Conservation (phyloP, 2,113 vertebrate species). For the Eubucco bourcierii region DNA sequence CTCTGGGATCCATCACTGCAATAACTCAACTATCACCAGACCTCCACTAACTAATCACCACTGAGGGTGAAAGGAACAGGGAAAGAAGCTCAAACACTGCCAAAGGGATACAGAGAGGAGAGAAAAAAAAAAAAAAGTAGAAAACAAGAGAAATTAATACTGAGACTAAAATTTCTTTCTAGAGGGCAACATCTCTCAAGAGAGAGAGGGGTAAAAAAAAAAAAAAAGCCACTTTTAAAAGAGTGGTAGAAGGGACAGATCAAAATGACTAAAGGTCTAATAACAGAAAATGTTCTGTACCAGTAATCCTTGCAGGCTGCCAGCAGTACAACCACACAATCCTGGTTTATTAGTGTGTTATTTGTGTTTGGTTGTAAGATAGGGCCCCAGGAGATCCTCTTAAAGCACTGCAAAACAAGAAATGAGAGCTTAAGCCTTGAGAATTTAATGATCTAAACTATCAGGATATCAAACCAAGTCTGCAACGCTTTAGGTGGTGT, state of each 20-base stretch:
- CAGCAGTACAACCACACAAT: background rate
- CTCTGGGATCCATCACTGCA: background rate
- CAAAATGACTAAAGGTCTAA: background rate
- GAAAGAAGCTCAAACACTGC: background rate
- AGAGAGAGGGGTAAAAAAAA: background rate
- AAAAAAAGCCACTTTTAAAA: background rate
- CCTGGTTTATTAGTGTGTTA: conserved; percentile 7
- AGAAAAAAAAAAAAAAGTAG: background rate
- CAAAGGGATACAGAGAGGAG: background rate
- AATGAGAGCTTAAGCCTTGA: conserved; percentile 9
- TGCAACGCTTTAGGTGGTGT: accelerated
- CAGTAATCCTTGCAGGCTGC: background rate
- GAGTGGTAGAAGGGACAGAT: background rate
- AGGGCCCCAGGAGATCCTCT: conserved; percentile 25
- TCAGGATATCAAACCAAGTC: background rate
- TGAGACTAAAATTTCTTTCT: background rate
- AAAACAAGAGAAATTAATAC: background rate
- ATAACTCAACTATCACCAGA: background rate
- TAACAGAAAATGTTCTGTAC: background rate
- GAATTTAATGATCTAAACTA: conserved; percentile 3
- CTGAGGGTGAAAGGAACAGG: background rate
- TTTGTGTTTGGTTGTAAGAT: conserved; percentile 36
- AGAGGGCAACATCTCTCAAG: background rate
- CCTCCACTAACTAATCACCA: background rate
- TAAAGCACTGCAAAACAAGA: conserved; percentile 12